Evolutionary conservation across 2,113 vertebrate genomes (phyloP).

Genomic region (Sclerurus mexicanus): DNA sequence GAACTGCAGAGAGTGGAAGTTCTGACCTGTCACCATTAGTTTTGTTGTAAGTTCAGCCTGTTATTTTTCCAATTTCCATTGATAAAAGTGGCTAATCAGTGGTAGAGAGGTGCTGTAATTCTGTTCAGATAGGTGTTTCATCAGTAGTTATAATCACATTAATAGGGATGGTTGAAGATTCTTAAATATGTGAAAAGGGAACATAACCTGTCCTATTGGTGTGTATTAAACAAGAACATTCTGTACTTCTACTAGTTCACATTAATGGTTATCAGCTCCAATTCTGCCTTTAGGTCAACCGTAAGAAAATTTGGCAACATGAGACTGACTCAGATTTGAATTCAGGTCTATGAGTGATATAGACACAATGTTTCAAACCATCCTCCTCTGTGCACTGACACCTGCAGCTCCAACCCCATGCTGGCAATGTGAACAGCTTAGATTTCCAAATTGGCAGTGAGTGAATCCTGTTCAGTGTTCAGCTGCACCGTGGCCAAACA

Average conservation of each 20-base stretch:
- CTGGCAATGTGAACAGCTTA: background rate
- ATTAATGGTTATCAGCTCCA: background rate
- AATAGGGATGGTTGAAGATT: background rate
- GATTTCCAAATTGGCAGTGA: rapidly evolving
- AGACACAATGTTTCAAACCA: background rate
- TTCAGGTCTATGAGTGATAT: background rate
- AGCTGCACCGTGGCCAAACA: background rate
- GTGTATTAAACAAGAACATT: background rate
- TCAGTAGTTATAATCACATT: background rate
- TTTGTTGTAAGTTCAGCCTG: background rate
- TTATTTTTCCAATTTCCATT: background rate
- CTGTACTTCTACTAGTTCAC: background rate
- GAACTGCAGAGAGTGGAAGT: background rate
- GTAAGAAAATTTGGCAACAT: background rate
- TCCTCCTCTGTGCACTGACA: background rate
- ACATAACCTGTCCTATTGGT: background rate
- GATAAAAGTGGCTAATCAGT: background rate
- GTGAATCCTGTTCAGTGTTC: background rate
- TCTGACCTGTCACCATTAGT: background rate
- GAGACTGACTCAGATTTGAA: background rate
- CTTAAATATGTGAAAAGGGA: background rate
- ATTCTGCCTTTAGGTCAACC: background rate
- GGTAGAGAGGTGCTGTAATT: background rate
- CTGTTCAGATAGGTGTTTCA: background rate
- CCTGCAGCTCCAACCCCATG: background rate